These are phyloP conservation scores for Drosophila neotestacea DNA, from an alignment of 2,888 invertebrate species.

Conservation along the genomic window DNA sequence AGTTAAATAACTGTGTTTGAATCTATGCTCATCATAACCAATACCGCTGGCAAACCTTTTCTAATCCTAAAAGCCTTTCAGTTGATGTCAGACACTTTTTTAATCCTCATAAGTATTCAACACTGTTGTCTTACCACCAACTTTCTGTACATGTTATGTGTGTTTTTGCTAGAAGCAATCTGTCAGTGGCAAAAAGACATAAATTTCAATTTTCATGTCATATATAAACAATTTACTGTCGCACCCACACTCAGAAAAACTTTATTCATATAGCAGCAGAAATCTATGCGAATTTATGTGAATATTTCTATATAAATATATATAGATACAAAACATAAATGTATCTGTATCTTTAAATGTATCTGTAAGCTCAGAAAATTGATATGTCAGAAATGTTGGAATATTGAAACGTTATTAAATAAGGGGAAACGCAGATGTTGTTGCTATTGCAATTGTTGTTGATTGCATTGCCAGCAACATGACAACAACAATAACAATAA, in stretches of 20 bases:
- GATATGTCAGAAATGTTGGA: slow-evolving; percentile 79
- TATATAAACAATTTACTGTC: slow-evolving; percentile 73
- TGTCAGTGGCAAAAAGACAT: slow-evolving; percentile 64
- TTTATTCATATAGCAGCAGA: slow-evolving; percentile 59
- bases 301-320: slow-evolving; percentile 5
- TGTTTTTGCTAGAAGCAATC: slow-evolving; percentile 51
- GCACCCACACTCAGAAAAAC: slow-evolving; percentile 52
- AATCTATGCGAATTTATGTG: slow-evolving; percentile 53
- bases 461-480: slow-evolving; percentile 57
- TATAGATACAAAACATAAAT: slow-evolving; percentile 2
- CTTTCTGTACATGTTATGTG: slow-evolving; percentile 31
- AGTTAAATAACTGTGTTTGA: background rate
- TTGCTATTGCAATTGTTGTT: slow-evolving; percentile 37
- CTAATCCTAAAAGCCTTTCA: slow-evolving; percentile 10
- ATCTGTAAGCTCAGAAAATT: slow-evolving; percentile 62
- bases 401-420: slow-evolving; percentile 81
- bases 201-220: slow-evolving; percentile 80
- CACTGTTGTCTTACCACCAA: slow-evolving; percentile 44
- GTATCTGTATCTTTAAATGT: no score
- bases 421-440: slow-evolving; percentile 68
- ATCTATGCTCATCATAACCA: background rate
- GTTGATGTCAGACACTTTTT: slow-evolving; percentile 6
- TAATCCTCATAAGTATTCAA: slow-evolving; percentile 34
- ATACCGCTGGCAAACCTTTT: slow-evolving; percentile 4
- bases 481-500: slow-evolving; percentile 50